These are phyloP conservation scores for Danio rerio DNA, from an alignment of 2,113 vertebrate species.

Conservation along the genomic window GRCz12tu NC_133178.1:39825001-39825500, in stretches of 20 bases:
- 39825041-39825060: too few relatives aligned
- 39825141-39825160: slow-evolving; percentile 87
- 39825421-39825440: too few relatives aligned
- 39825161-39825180: slow-evolving; percentile 90
- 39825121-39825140: slow-evolving; percentile 88
- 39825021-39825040: too few relatives aligned
- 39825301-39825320: slow-evolving; percentile 78
- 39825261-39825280: slow-evolving; percentile 96
- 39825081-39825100: not conserved
- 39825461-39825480: too few relatives aligned
- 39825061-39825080: not conserved
- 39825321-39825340: slow-evolving; percentile 68
- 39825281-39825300: slow-evolving; percentile 84
- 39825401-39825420: too few relatives aligned
- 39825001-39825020: too few relatives aligned
- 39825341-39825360: not conserved
- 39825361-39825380: not conserved
- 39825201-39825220: slow-evolving; percentile 93
- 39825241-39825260: slow-evolving; percentile 87
- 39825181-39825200: slow-evolving; percentile 95
- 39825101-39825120: slow-evolving; percentile 57
- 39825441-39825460: too few relatives aligned
- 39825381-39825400: too few relatives aligned
- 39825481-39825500: too few relatives aligned
- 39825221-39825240: slow-evolving; percentile 98